Evolutionary conservation across 2,797 vertebrate species (phyloP), one percentile per base, ranked within the genome.

Genomic region (Dendrocincla fuliginosa): DNA sequence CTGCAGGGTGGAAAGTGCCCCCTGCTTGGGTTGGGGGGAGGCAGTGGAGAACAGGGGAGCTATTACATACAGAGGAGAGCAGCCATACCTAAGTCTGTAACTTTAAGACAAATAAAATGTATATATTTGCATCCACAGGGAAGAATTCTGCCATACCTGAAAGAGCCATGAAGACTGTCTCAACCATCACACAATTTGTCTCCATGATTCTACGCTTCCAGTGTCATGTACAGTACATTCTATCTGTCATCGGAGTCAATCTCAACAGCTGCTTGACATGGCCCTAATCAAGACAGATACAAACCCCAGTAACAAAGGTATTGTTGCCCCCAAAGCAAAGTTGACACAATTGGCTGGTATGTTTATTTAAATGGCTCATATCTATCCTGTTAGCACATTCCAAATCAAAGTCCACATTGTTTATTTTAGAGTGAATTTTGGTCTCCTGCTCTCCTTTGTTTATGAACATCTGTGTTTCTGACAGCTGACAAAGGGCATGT

Each of bases 401-500:
- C 64, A 81, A 91, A 92, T 93, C 63, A 93, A 95, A 82, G 50
- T 69, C 81, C 74, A 74, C 86, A 71, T 35, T 83, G 71, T 95
- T 96, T 96, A 91, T 89, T 96, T 93, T 96, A 78, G 61, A 81
- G 50, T 93, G 93, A 95, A 86, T 96, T 96, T 97, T 30, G 42
- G 63, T 84, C 73, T 95, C 90, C 65, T 1, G 5, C 67, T 91
- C 55, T 82, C 80, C 42, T 70, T 94, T 96, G 86, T 97, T 97
- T 97, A 91, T 88, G 91, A 95, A 83, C 65, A 79, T 87, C 57
- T 89, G 50, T 84, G 80, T 96, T 94, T 95, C 93, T 96, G 96
- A 97, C 93, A 95, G 92, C 60, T 95, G 97, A 94, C 91, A 97
- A 96, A 97, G 87, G 94, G 78, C 81, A 90, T 52, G 64, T 59